Conservation (phyloP, 2,888 invertebrate genomes). For the Tachina fera region DNA sequence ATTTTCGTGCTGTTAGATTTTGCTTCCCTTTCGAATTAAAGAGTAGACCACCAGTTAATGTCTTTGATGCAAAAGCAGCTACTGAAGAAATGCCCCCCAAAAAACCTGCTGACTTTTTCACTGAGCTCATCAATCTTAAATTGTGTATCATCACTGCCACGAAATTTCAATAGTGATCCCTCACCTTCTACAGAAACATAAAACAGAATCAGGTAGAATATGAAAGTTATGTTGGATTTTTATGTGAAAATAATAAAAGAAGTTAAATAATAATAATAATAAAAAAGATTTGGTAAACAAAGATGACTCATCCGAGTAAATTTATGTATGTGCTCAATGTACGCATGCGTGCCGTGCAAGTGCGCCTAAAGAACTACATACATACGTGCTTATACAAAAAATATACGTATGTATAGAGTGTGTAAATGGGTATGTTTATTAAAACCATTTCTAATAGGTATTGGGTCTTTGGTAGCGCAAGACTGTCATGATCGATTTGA, state of each 20-base stretch:
- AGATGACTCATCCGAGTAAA: conserved; percentile 63
- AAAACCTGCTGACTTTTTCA: not conserved
- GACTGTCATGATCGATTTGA: conserved; percentile 46
- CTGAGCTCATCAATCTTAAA: not conserved
- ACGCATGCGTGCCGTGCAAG: conserved; percentile 56
- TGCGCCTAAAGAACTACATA: conserved; percentile 50
- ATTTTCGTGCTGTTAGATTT: too few relatives aligned
- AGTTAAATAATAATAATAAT: not conserved
- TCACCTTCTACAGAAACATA: conserved; percentile 25
- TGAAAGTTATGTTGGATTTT: conserved; percentile 45
- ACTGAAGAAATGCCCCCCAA: too few relatives aligned
- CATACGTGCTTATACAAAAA: conserved; percentile 13
- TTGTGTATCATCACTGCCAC: conserved; percentile 1
- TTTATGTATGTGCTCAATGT: conserved; percentile 1
- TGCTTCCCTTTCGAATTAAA: too few relatives aligned
- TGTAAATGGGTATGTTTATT: not conserved
- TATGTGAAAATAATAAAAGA: conserved; percentile 18
- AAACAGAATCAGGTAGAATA: conserved; percentile 41
- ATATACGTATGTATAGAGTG: not conserved
- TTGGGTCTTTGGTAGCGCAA: conserved; percentile 26
- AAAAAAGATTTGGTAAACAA: conserved; percentile 57
- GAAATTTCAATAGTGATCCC: conserved; percentile 38
- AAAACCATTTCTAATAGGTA: conserved; percentile 51
- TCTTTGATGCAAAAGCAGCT: too few relatives aligned
- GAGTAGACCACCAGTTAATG: too few relatives aligned